Percentiles rank a stretch among this genome's conserved stretches.
These are phyloP conservation scores for Addax nasomaculatus DNA, from an alignment of 2,113 vertebrate species.

Conservation along the genomic window DNA sequence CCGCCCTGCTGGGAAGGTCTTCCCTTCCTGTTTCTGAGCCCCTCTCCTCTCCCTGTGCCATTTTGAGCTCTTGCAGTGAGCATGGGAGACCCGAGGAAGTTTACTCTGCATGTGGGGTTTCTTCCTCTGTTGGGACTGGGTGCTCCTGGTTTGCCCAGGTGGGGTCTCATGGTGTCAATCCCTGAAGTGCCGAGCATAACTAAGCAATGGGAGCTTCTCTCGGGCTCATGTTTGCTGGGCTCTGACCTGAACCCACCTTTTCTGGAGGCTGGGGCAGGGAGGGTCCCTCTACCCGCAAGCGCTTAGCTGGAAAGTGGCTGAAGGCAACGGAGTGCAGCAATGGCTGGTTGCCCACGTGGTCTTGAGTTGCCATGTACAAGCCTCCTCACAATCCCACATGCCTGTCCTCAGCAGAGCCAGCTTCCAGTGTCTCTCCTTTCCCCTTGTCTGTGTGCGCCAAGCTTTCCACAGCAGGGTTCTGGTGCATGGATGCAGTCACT, in stretches of 20 bases:
- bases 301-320: not conserved
- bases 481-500: not conserved
- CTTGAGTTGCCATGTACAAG: not conserved
- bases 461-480: not conserved
- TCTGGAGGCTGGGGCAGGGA: not conserved
- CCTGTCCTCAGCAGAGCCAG: not conserved
- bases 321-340: not conserved
- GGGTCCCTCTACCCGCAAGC: not conserved
- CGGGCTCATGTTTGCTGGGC: not conserved
- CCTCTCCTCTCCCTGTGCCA: not conserved
- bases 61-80: not conserved
- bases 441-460: not conserved
- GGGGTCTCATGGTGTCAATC: not conserved
- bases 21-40: not conserved
- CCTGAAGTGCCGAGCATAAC: not conserved
- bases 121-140: not conserved
- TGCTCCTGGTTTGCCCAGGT: not conserved
- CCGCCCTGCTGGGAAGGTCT: not conserved
- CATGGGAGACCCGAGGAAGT: not conserved
- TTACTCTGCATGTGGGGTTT: not conserved
- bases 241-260: not conserved
- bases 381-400: not conserved
- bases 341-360: fast-evolving
- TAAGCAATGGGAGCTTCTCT: not conserved
- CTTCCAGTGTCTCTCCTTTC: not conserved